phyloP scores from a whole-genome alignment of 2,888 invertebrate genomes.

The Trichogramma evanescens region DNA sequence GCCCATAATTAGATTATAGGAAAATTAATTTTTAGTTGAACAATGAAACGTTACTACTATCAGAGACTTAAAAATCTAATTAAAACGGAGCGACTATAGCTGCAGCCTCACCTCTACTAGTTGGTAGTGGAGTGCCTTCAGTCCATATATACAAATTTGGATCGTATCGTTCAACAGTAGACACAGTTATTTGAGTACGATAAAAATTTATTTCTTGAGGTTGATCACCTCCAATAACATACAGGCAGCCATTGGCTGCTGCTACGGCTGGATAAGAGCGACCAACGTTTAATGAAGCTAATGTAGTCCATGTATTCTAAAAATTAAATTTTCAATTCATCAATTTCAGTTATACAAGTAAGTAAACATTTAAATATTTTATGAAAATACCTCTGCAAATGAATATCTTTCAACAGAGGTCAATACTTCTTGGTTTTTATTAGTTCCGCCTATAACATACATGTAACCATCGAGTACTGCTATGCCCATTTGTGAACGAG shows the following conservation, averaged over 20 bases:
- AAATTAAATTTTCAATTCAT: slow-evolving; percentile 7
- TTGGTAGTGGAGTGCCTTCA: slow-evolving; percentile 70
- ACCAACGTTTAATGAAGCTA: slow-evolving; percentile 65
- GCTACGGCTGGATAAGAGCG: slow-evolving; percentile 80
- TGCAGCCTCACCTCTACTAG: slow-evolving; percentile 80
- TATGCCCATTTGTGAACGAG: slow-evolving; percentile 83
- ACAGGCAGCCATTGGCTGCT: slow-evolving; percentile 72
- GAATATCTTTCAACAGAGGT: slow-evolving; percentile 77
- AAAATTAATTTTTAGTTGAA: background rate
- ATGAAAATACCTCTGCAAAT: slow-evolving; percentile 61
- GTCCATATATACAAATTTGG: slow-evolving; percentile 72
- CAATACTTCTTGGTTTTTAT: slow-evolving; percentile 71
- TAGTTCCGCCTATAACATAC: slow-evolving; percentile 85
- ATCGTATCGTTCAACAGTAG: slow-evolving; percentile 78
- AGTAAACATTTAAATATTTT: background rate
- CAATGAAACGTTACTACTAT: background rate
- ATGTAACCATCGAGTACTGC: slow-evolving; percentile 76
- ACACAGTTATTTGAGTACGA: slow-evolving; percentile 75
- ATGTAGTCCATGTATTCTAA: slow-evolving; percentile 72
- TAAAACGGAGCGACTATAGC: slow-evolving; percentile 65
- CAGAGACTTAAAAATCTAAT: slow-evolving; percentile 30
- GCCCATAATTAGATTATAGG: background rate
- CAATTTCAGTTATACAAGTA: background rate
- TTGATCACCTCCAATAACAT: slow-evolving; percentile 81
- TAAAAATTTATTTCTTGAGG: slow-evolving; percentile 76